phyloP scores from a whole-genome alignment of 2,113 vertebrate species.

The Aptenodytes patagonicus region DNA sequence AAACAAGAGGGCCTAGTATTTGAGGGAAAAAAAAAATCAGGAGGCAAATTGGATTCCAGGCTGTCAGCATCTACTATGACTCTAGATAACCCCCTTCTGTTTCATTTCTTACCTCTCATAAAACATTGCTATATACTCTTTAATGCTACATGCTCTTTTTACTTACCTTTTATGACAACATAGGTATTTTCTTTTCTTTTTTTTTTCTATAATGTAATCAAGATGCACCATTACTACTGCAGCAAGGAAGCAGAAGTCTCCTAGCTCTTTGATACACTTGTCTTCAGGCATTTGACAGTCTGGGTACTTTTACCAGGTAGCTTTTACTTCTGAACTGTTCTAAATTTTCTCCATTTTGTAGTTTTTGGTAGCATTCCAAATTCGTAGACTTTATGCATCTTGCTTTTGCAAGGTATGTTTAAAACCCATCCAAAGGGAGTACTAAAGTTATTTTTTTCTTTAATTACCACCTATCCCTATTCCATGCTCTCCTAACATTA shows the following conservation, averaged over 20 bases:
- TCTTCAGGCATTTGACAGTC: background rate
- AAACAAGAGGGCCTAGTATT: background rate
- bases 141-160: background rate
- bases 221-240: background rate
- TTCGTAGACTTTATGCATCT: background rate
- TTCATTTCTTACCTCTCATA: background rate
- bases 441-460: background rate
- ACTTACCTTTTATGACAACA: background rate
- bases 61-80: background rate
- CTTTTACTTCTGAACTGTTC: background rate
- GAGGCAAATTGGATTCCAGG: background rate
- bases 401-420: background rate
- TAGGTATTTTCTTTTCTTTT: background rate
- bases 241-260: background rate
- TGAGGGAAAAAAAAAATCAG: background rate
- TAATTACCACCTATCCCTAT: background rate
- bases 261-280: background rate
- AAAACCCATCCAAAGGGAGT: background rate
- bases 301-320: background rate
- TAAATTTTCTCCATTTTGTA: background rate
- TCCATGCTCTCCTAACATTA: background rate
- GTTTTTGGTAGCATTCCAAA: background rate
- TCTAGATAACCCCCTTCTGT: background rate
- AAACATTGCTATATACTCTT: background rate
- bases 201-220: background rate